A percentile compares a stretch with the other conserved stretches of the same genome.
Conservation (phyloP, 2,888 invertebrate genomes). For the Octonoba sinensis region DNA sequence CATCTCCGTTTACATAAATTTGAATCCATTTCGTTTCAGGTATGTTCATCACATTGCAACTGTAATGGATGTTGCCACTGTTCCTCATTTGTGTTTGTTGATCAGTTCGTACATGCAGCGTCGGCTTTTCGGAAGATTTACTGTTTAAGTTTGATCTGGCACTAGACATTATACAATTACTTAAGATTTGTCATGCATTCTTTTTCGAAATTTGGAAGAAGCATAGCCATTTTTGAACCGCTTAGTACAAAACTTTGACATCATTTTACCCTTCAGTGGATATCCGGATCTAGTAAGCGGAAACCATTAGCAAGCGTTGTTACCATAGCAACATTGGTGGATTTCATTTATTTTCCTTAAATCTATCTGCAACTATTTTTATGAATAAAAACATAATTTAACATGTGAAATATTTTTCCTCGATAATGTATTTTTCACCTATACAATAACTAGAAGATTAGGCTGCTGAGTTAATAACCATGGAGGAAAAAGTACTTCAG, state of each 20-base stretch:
- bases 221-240: conserved; percentile 5
- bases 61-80: neutral
- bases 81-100: neutral
- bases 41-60: conserved; percentile 15
- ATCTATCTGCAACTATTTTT: too few relatives aligned
- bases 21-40: conserved; percentile 66
- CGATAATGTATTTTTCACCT: too few relatives aligned
- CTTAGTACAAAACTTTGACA: conserved; percentile 9
- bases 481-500: too few relatives aligned
- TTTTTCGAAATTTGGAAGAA: conserved; percentile 8
- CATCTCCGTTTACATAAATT: conserved; percentile 65
- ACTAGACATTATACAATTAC: neutral
- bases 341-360: too few relatives aligned
- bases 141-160: neutral
- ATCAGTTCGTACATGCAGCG: neutral
- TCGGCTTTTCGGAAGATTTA: neutral
- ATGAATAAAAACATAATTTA: too few relatives aligned
- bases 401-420: too few relatives aligned
- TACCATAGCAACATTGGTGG: neutral
- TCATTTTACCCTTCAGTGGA: conserved; percentile 34
- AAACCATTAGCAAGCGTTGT: neutral
- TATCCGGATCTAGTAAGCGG: neutral
- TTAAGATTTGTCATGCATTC: neutral
- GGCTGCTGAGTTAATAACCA: too few relatives aligned
- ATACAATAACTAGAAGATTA: too few relatives aligned